Base-by-base conservation (phyloP, 1,140 invertebrate species). In the Drosophila pseudoananassae region DNA sequence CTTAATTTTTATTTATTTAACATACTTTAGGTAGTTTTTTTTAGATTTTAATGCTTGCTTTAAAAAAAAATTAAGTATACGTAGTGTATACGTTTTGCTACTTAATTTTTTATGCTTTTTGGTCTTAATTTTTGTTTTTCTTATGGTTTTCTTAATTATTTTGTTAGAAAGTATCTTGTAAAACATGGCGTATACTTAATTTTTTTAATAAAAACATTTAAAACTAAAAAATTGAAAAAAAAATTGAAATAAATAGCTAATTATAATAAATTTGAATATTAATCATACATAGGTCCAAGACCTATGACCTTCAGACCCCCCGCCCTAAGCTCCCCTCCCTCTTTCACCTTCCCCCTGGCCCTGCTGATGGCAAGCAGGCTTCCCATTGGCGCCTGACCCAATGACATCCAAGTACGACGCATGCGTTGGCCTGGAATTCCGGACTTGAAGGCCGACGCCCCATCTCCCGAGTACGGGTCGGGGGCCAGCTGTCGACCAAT, bases 311-410 rank as follows among this genome's bases (percentile, higher is more conserved):
- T 65, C 61, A 33, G 31, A 9, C 20, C 20, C 29, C 14, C 27
- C 8, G n/a, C 25, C 27, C 14, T 14, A 9, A 29, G 25, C 3
- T 14, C 14, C 25, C n/a, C 27, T 12, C n/a, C n/a, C n/a, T n/a
- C n/a, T n/a, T n/a, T n/a, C n/a, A n/a, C n/a, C n/a, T 1, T 9
- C 15, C 15, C 4, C 25, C 25, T 9, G 25, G 25, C 15, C 15
- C 40, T 17, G 23, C 17, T 23, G 3, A 4, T 20, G 15, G 31
- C 33, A 45, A 36, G 29, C 38, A n/a, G 59, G 23, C 51, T 69
- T 69, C 63, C 31, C 65, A 69, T 69, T 69, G 65, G 65, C 63
- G 40, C 61, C 61, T 38, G 50, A 69, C 65, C 65, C 65, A 68
- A 56, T 69, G 65, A 69, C 65, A 69, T 68, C 63, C 25, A 15